A percentile compares a stretch with the other conserved stretches of the same genome.
Conservation (phyloP, 2,113 vertebrate species). For the Nycticebus coucang region DNA sequence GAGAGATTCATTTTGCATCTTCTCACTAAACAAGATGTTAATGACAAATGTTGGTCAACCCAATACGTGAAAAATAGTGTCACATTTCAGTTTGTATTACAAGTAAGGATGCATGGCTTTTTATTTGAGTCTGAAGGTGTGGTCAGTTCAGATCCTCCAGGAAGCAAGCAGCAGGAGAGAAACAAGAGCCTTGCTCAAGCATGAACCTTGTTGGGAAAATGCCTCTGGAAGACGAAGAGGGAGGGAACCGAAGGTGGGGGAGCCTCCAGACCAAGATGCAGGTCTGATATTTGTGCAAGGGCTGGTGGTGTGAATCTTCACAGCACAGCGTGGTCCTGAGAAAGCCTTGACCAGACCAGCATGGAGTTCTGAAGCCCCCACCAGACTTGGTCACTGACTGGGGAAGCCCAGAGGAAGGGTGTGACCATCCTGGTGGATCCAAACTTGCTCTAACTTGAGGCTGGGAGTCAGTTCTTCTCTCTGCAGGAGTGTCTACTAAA, state of each 20-base stretch:
- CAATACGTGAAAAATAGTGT: background rate
- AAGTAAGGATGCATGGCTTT: background rate
- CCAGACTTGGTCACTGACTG: background rate
- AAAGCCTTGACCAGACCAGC: background rate
- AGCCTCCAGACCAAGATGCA: background rate
- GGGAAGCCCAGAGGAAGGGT: background rate
- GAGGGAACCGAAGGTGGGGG: background rate
- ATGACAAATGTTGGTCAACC: constrained; percentile 18
- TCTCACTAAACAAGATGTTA: background rate
- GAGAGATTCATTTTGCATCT: background rate
- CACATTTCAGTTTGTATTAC: background rate
- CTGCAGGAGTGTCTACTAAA: background rate
- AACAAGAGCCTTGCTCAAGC: background rate
- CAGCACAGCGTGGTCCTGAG: background rate
- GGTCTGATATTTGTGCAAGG: background rate
- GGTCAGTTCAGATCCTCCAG: background rate
- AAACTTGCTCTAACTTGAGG: background rate
- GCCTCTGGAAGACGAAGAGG: background rate
- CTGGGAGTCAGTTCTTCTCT: background rate
- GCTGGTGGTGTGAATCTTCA: background rate
- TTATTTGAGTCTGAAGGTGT: background rate
- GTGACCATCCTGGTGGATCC: too few relatives aligned
- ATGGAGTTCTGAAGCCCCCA: background rate
- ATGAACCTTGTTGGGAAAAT: background rate
- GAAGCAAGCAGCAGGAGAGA: background rate